A percentile compares a stretch with the other conserved stretches of the same genome.
phyloP scores from a whole-genome alignment of 2,113 vertebrate genomes.

The Drymodes brunneopygia region DNA sequence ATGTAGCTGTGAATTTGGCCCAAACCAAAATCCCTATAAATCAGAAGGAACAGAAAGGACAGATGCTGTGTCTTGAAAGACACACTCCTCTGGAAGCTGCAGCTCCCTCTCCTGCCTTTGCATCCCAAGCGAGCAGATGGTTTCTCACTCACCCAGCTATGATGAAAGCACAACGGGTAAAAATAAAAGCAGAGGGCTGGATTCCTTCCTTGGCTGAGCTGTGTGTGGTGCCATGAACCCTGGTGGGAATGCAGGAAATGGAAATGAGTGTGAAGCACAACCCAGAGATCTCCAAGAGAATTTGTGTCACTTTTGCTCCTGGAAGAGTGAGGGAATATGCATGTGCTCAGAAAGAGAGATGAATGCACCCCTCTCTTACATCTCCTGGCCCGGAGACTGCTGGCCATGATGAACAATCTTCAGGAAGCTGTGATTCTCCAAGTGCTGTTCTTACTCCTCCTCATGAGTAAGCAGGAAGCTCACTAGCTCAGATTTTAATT shows the following conservation, averaged over 20 bases:
- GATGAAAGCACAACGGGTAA: neutral
- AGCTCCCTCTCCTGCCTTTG: neutral
- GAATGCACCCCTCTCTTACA: neutral
- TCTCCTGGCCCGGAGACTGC: neutral
- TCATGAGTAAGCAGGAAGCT: neutral
- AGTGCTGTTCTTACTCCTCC: neutral
- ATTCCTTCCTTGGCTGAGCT: neutral
- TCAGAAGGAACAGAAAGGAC: neutral
- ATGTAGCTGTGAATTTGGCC: neutral
- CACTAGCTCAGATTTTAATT: neutral
- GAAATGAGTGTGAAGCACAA: neutral
- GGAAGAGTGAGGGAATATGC: neutral
- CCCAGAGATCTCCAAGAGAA: neutral
- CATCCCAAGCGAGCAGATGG: neutral
- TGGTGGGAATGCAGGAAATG: neutral
- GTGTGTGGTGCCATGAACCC: neutral
- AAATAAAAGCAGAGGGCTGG: slow-evolving; percentile 32
- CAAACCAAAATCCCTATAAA: neutral
- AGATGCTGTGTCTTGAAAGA: neutral
- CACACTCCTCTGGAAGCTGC: neutral
- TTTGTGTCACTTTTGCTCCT: neutral
- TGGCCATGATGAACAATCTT: neutral
- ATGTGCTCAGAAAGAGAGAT: neutral
- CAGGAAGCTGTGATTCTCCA: neutral
- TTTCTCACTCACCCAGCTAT: neutral